Percentiles rank a stretch among this genome's conserved stretches.
phyloP scores from a whole-genome alignment of 64 coral and sea anemone species.

The Exaiptasia diaphana region DNA sequence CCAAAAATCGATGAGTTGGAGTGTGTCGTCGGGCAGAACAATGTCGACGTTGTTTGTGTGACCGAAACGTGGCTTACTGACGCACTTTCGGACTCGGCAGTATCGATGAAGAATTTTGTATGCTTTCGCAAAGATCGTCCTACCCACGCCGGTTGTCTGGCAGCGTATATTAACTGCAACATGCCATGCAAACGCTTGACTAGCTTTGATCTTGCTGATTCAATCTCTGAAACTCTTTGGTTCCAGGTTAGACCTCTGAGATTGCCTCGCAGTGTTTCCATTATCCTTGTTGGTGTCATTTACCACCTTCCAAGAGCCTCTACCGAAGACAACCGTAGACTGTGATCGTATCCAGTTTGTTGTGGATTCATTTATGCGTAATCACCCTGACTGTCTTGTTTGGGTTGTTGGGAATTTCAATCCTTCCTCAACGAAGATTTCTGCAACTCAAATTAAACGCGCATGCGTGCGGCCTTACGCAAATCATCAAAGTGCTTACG shows the following conservation, averaged over 20 bases:
- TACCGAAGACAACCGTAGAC: constrained; percentile 37
- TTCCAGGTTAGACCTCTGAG: constrained; percentile 23
- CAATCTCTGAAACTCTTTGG: constrained; percentile 24
- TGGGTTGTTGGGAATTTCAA: constrained; percentile 37
- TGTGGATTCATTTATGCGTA: constrained; percentile 47
- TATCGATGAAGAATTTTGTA: constrained; percentile 5
- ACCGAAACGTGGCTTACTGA: constrained; percentile 34
- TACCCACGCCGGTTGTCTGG: neutral
- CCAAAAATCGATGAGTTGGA: constrained; percentile 39
- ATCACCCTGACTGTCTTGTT: constrained; percentile 42
- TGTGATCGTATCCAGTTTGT: constrained; percentile 37
- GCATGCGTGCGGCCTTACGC: constrained; percentile 37
- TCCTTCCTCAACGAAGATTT: constrained; percentile 43
- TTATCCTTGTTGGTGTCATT: constrained; percentile 20
- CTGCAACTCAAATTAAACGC: constrained; percentile 9
- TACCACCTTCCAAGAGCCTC: constrained; percentile 24
- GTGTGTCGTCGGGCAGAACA: constrained; percentile 18
- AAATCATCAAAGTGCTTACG: constrained; percentile 51
- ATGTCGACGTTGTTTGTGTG: constrained; percentile 27
- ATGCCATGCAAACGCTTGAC: neutral
- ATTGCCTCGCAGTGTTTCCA: constrained; percentile 32
- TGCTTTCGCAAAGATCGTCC: constrained; percentile 25
- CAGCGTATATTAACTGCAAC: constrained; percentile 19
- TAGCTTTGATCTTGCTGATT: neutral
- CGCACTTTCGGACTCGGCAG: neutral